Evolutionary conservation across 2,113 vertebrate species (phyloP), one percentile per base, ranked within the genome.

Genomic region (Sterrhoptilus dennistouni): DNA sequence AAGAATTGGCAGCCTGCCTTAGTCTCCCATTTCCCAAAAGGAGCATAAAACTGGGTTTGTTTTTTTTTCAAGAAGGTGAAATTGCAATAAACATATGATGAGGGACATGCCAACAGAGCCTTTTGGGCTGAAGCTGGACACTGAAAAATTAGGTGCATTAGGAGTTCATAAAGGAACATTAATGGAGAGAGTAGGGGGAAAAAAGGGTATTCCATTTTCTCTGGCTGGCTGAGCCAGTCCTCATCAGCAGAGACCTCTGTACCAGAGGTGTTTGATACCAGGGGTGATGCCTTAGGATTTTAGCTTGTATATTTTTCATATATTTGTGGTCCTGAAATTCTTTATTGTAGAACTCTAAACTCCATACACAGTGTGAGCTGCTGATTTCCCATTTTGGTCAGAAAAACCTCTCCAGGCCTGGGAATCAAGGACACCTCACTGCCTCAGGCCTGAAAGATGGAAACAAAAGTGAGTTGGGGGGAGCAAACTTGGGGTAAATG

Each of bases 281-380:
- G 4, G 52, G 20, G 20, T 53, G 24, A 53, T 35, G 0, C 5
- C 5, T 35, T 3, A 29, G 60, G 38, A 72, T 56, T 42, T 28
- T 3, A 65, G 0, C 11, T 53, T 50, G n/a, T 42, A 1, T 42
- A 12, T 78, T 42, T 78, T 52, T 5, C 19, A 63, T n/a, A 0
- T 5, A 42, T 78, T 52, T 52, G 29, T n/a, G 22, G 28, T 9
- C 18, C 59, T 64, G 36, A 8, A 52, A 3, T n/a, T 52, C 47
- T 78, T n/a, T 22, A 27, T 14, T 28, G 23, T 6, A 1, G 2
- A 42, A 22, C 36, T 63, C 36, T 0, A 10, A 63, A 52, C 11
- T 28, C 59, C 59, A 63, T 0, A 28, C 0, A 4, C 47, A 64
- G 18, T 52, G 75, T 6, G 2, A 42, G 75, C 75, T 64, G 19